These are phyloP conservation scores for Calephelis virginiensis DNA, from an alignment of 1,140 invertebrate species.

Conservation along the genomic window DNA sequence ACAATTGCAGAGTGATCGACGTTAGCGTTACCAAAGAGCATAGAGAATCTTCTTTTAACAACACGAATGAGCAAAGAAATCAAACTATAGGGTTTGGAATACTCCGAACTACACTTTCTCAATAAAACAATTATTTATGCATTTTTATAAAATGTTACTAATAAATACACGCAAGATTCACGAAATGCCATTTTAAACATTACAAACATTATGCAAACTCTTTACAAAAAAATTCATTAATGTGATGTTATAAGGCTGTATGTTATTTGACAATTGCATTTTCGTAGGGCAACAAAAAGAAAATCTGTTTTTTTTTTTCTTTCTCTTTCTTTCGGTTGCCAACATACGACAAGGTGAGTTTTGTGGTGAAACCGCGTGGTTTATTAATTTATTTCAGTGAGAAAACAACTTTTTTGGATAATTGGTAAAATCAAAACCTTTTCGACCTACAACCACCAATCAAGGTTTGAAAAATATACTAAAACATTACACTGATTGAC, in stretches of 20 bases:
- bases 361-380: slow-evolving; percentile 59
- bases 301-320: slow-evolving; percentile 26
- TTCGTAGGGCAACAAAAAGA: neutral
- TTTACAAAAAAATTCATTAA: neutral
- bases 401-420: slow-evolving; percentile 12
- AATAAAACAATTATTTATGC: too few species aligned
- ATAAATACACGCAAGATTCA: too few species aligned
- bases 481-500: neutral
- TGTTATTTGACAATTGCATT: neutral
- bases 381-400: slow-evolving; percentile 35
- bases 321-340: slow-evolving; percentile 70
- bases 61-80: too few species aligned
- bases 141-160: too few species aligned
- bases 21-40: neutral
- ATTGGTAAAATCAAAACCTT: neutral
- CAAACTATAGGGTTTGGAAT: too few species aligned
- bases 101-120: too few species aligned
- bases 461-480: slow-evolving; percentile 8
- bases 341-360: slow-evolving; percentile 71
- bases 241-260: neutral
- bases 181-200: too few species aligned
- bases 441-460: neutral
- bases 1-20: slow-evolving; percentile 26
- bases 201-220: too few species aligned
- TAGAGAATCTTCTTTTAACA: slow-evolving; percentile 13